Conservation (phyloP, 2,888 invertebrate genomes). For the Anodontia alba region DNA sequence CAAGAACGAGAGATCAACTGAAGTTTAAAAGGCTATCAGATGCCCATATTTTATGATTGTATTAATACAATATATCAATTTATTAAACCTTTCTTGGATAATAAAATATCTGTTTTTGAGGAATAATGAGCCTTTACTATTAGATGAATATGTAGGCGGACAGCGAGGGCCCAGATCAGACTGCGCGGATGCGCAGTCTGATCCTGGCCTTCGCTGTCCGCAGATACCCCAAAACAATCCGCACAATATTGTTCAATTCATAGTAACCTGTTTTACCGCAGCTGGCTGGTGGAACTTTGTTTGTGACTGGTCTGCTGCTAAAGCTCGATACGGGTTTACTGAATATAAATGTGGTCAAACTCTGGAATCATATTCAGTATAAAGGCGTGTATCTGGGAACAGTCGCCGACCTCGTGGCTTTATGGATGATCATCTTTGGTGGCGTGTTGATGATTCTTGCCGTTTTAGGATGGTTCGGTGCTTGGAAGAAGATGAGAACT, state of each 20-base stretch:
- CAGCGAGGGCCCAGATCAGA: neutral
- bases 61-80: too few relatives aligned
- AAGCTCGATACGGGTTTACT: constrained; percentile 36
- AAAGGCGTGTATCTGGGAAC: constrained; percentile 32
- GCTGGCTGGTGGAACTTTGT: constrained; percentile 35
- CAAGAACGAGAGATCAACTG: too few relatives aligned
- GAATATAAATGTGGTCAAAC: constrained; percentile 22
- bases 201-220: neutral
- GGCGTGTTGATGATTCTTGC: constrained; percentile 42
- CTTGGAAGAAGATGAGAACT: constrained; percentile 44
- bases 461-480: constrained; percentile 49
- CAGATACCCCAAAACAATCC: too few relatives aligned
- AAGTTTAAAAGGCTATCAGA: too few relatives aligned
- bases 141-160: too few relatives aligned
- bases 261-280: neutral
- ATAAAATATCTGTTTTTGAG: too few relatives aligned
- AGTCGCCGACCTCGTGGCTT: constrained; percentile 33
- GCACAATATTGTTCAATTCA: neutral
- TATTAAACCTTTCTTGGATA: too few relatives aligned
- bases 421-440: constrained; percentile 51
- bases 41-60: too few relatives aligned
- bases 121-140: too few relatives aligned
- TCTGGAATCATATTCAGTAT: constrained; percentile 41
- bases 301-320: constrained; percentile 33
- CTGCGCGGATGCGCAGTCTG: neutral